Percentiles rank a stretch among this genome's conserved stretches.
These are phyloP conservation scores for Gallinago nigripennis DNA, from an alignment of 2,797 vertebrate genomes.

Conservation along the genomic window DNA sequence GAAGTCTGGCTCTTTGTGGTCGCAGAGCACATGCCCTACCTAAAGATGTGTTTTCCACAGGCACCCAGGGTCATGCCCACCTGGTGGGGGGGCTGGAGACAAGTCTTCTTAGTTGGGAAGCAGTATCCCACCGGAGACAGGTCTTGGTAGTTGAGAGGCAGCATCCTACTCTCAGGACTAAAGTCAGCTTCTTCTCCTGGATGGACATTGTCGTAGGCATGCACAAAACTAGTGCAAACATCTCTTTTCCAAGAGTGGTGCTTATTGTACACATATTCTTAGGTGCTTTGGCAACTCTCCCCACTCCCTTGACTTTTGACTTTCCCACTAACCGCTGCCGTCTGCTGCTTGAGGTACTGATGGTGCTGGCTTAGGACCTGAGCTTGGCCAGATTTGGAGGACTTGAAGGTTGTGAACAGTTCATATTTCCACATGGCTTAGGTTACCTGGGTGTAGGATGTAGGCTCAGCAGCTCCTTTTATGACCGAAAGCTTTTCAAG, in stretches of 20 bases:
- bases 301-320: background rate
- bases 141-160: background rate
- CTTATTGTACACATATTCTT: background rate
- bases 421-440: background rate
- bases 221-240: background rate
- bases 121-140: background rate
- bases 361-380: background rate
- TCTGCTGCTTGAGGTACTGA: background rate
- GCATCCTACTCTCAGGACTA: background rate
- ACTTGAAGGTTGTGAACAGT: background rate
- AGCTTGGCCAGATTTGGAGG: background rate
- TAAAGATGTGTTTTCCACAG: background rate
- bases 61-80: rapidly evolving
- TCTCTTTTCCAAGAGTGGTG: background rate
- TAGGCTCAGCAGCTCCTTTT: background rate
- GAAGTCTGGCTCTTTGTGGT: background rate
- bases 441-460: background rate
- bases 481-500: slow-evolving; percentile 30
- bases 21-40: background rate
- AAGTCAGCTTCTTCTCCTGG: background rate
- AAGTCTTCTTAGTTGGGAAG: background rate
- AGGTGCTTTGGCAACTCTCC: background rate
- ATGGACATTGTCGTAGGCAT: rapidly evolving
- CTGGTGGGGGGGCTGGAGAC: background rate
- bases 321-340: background rate